Evolutionary conservation across 2,888 invertebrate species (phyloP).

Genomic region (Sialis fuliginosa): DNA sequence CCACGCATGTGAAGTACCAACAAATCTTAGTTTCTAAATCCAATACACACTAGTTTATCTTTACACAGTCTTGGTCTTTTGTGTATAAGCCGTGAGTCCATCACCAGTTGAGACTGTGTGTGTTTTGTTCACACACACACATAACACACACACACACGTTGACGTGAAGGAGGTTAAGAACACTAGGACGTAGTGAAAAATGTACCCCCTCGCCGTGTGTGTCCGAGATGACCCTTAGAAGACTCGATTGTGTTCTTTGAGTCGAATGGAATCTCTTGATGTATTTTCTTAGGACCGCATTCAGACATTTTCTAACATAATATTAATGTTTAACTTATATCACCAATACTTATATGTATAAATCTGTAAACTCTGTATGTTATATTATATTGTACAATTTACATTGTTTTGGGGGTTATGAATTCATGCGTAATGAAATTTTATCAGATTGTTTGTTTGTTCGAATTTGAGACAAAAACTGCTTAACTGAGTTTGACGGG

Average conservation of each 20-base stretch:
- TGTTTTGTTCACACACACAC: neutral
- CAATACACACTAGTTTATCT: neutral
- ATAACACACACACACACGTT: neutral
- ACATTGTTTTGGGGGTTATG: too few species aligned
- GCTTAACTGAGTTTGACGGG: too few species aligned
- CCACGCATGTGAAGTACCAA: too few species aligned
- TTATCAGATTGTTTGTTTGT: too few species aligned
- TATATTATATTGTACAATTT: too few species aligned
- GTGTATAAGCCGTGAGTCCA: neutral
- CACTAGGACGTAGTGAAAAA: conserved; percentile 1
- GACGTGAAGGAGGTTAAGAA: neutral
- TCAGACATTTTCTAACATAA: neutral
- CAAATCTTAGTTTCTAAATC: too few species aligned
- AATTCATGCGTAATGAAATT: too few species aligned
- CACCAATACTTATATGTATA: too few species aligned
- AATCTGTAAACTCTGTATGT: too few species aligned
- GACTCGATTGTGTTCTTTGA: conserved; percentile 1
- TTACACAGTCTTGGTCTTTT: neutral
- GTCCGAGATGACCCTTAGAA: neutral
- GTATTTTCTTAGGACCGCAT: neutral
- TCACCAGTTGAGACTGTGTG: neutral
- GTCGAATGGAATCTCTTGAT: conserved; percentile 1
- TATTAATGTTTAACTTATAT: too few species aligned
- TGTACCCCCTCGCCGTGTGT: neutral
- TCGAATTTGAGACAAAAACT: too few species aligned